Conservation (phyloP, 2,797 vertebrate species). For the Acanthopagrus latus region DNA sequence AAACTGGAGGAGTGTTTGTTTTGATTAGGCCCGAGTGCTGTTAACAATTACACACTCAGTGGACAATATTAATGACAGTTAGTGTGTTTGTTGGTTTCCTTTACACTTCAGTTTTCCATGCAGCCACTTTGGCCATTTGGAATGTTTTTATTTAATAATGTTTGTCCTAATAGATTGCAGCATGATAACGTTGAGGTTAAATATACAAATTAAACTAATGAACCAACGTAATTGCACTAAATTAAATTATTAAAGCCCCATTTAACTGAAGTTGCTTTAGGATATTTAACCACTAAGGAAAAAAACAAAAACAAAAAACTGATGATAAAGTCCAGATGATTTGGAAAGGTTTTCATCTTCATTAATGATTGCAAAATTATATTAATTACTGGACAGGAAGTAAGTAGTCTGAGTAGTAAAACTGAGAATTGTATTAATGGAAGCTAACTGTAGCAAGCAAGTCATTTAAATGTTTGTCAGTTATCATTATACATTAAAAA, state of each 20-base stretch:
- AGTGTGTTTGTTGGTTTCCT: slow-evolving; percentile 54
- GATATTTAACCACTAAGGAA: slow-evolving; percentile 49
- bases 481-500: background rate
- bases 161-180: slow-evolving; percentile 45
- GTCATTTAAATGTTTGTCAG: background rate
- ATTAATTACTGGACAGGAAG: slow-evolving; percentile 14
- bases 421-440: background rate
- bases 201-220: slow-evolving; percentile 62
- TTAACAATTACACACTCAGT: slow-evolving; percentile 68
- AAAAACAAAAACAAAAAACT: background rate
- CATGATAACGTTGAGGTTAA: slow-evolving; percentile 57
- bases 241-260: slow-evolving; percentile 48
- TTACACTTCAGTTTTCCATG: slow-evolving; percentile 41
- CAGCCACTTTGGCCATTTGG: slow-evolving; percentile 17
- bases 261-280: slow-evolving; percentile 37
- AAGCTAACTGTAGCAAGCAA: background rate
- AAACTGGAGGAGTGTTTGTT: slow-evolving; percentile 73
- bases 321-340: slow-evolving; percentile 45
- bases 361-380: slow-evolving; percentile 18
- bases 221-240: slow-evolving; percentile 51
- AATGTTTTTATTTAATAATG: slow-evolving; percentile 44
- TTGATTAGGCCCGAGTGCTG: slow-evolving; percentile 70
- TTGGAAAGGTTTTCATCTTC: slow-evolving; percentile 26
- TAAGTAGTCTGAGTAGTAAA: background rate
- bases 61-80: slow-evolving; percentile 55